These are phyloP conservation scores for Sanderia malayensis DNA, from an alignment of 30 jellyfish, hydroid and myxozoan genomes.

Conservation along the genomic window DNA sequence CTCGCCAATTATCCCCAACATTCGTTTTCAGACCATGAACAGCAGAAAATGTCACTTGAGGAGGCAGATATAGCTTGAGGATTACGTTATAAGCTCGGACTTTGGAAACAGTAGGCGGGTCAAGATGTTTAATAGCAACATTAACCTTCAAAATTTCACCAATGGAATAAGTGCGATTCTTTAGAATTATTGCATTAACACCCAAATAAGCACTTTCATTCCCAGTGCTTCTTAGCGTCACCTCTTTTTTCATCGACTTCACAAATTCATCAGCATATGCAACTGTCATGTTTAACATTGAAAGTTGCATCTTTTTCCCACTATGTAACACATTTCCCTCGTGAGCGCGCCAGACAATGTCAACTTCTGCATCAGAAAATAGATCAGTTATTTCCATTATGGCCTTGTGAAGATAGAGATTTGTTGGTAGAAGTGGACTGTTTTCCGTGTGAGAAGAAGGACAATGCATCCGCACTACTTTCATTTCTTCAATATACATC, in stretches of 20 bases:
- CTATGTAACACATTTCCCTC: slow-evolving; percentile 7
- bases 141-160: slow-evolving; percentile 33
- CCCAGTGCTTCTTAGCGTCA: background rate
- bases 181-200: background rate
- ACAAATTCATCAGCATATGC: slow-evolving; percentile 37
- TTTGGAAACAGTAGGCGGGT: background rate
- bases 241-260: slow-evolving; percentile 3
- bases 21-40: slow-evolving; percentile 17
- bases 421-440: background rate
- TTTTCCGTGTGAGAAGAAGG: background rate
- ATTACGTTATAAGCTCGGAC: slow-evolving; percentile 39
- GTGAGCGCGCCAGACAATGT: slow-evolving; percentile 21
- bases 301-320: background rate
- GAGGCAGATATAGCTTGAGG: slow-evolving; percentile 20
- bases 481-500: background rate
- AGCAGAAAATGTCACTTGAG: slow-evolving; percentile 22
- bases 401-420: background rate
- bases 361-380: slow-evolving; percentile 27
- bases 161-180: slow-evolving; percentile 2
- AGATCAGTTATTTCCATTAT: background rate
- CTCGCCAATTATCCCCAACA: background rate
- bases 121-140: slow-evolving; percentile 1
- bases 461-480: slow-evolving; percentile 11
- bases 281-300: background rate
- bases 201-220: slow-evolving; percentile 17